Evolutionary conservation across 2,888 invertebrate genomes (phyloP), one percentile per base, ranked within the genome.

Genomic region (Scaptomyza tumidula): DNA sequence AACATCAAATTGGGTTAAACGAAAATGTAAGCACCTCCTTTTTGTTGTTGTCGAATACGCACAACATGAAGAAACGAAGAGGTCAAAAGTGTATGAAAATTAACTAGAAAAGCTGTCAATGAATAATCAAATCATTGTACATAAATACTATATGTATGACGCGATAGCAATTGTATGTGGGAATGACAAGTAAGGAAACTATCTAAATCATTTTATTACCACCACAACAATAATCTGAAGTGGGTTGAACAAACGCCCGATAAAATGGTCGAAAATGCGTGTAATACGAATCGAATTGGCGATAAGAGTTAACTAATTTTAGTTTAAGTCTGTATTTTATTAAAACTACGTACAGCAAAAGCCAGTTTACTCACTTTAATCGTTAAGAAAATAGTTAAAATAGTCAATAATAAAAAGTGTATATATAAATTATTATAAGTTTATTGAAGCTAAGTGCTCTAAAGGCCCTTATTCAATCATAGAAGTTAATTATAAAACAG

Each of bases 1-100:
- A 41, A 64, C 65, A 50, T 57, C 63, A 57, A 83, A 88, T 55
- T 88, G 60, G 88, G 88, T 88, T 86, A 86, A 55, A 77, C 19
- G 19, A 13, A 62, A 63, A 27, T 56, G 27, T 50, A 49, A 48
- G 37, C 31, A n/a, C 14, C 3, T 24, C 3, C 5, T 24, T 24
- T 24, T 24, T 24, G 24, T 24, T 2, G 37, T 29, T 27, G 60
- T 37, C 44, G 24, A 48, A 31, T 41, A 60, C 29, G 53, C 35
- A 35, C 33, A 16, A 37, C 5, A 43, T 3, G 13, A 48, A 37
- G 35, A 39, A 6, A 19, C 0, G 54, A 37, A 31, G 35, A 41
- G 39, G 57, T 54, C 48, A 14, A 11, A 35, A 39, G 24, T 10
- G 29, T 10, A 64, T 2, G 33, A 31, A 9, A 31, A 9, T 7